Evolutionary conservation across 2,113 vertebrate genomes (phyloP).

Genomic region (Patagioenas fasciata): DNA sequence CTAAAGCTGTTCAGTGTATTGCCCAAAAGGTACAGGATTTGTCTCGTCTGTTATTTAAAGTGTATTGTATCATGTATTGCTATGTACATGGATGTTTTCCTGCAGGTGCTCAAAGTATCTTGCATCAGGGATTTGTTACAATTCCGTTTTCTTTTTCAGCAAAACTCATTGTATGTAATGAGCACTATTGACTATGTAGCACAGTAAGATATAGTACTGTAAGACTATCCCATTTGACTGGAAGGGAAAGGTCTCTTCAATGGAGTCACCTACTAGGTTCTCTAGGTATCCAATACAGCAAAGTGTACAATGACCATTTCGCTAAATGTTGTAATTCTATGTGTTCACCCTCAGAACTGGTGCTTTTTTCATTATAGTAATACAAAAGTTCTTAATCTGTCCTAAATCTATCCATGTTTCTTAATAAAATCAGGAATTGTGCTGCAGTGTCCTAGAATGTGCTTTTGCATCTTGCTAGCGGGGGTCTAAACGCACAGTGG

Average conservation of each 20-base stretch:
- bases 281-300: neutral
- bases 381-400: conserved; percentile 53
- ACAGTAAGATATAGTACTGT: conserved; percentile 45
- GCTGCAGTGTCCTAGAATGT: neutral
- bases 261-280: neutral
- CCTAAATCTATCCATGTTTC: conserved; percentile 55
- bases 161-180: conserved; percentile 56
- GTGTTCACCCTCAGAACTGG: conserved; percentile 39
- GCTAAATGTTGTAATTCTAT: neutral
- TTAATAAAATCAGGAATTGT: conserved; percentile 68
- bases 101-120: conserved; percentile 73
- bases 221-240: neutral
- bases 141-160: conserved; percentile 70
- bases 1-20: conserved; percentile 53
- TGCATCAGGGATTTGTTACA: conserved; percentile 77
- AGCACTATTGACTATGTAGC: conserved; percentile 24
- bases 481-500: neutral
- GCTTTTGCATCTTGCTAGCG: neutral
- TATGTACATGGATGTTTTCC: conserved; percentile 76
- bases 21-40: conserved; percentile 37
- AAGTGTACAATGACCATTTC: neutral
- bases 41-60: conserved; percentile 70
- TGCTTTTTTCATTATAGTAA: conserved; percentile 65
- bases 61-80: conserved; percentile 70
- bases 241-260: neutral